Evolutionary conservation across 2,888 invertebrate species (phyloP), one percentile per base, ranked within the genome.

Genomic region (Aricia artaxerxes): DNA sequence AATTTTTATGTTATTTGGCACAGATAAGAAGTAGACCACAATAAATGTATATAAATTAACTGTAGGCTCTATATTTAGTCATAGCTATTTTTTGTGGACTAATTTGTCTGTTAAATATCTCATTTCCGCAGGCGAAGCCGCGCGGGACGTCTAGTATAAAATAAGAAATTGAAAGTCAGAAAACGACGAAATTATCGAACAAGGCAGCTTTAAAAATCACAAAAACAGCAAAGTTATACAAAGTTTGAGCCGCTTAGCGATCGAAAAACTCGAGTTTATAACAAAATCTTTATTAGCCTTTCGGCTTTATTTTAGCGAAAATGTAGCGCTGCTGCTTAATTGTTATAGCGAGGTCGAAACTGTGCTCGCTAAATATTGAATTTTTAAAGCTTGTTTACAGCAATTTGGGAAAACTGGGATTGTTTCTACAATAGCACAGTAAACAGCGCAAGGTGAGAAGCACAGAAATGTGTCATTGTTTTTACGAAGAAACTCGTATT

Each of bases 231-330:
- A 76, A 76, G 76, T 76, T 76, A 2, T 57, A 35, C 57, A 9
- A 76, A 53, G 31, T 35, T 76, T 57, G 35, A 76, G 57, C 24
- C 16, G 49, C 76, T 76, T 76, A 57, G 16, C 53, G 53, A 76
- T 76, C 76, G 35, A 35, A 24, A 76, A 31, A 35, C 24, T 44
- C 44, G 40, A 53, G 57, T 16, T 76, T 57, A 76, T 57, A 76
- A 90, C 88, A 87, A 89, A 87, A 89, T 89, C 89, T 89, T 90
- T 88, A 85, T 83, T 86, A 87, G 86, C 89, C 88, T 88, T 87
- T 90, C 87, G 87, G 85, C 84, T 84, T 85, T 87, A 88, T 92
- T 91, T 92, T 91, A 91, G 91, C 89, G 86, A 90, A 88, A 86
- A 86, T 85, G 86, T 87, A 87, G 88, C 86, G 86, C 86, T 89